Conservation (phyloP, 1,140 invertebrate genomes). For the Panagrolaimus sp. region DNA sequence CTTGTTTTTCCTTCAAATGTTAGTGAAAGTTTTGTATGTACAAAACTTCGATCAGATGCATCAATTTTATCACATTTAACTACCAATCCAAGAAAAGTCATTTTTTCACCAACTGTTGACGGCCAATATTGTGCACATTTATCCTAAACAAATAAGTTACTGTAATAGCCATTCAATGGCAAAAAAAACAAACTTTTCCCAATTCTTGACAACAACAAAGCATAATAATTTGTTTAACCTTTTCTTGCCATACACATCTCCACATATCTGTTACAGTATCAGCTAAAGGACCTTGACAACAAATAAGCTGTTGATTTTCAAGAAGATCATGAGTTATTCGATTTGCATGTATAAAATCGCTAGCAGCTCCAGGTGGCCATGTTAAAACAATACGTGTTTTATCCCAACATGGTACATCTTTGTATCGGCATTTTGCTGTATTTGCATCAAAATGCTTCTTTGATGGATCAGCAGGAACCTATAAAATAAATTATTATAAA, state of each 20-base stretch:
- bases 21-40: not conserved
- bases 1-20: not conserved
- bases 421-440: not conserved
- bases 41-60: not conserved
- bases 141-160: not conserved
- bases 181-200: slow-evolving; percentile 28
- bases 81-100: not conserved
- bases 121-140: slow-evolving; percentile 8
- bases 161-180: too few species aligned
- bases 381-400: slow-evolving; percentile 17
- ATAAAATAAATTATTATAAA: too few species aligned
- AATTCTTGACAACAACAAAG: slow-evolving; percentile 59
- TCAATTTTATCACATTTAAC: not conserved
- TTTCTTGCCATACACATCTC: slow-evolving; percentile 61
- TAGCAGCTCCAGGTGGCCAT: slow-evolving; percentile 14
- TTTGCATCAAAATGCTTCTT: not conserved
- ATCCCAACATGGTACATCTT: slow-evolving; percentile 26
- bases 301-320: slow-evolving; percentile 4
- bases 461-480: not conserved
- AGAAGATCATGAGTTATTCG: slow-evolving; percentile 15
- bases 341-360: slow-evolving; percentile 32
- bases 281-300: slow-evolving; percentile 63
- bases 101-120: not conserved
- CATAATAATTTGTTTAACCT: slow-evolving; percentile 60
- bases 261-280: slow-evolving; percentile 61